A percentile compares a stretch with the other conserved stretches of the same genome.
phyloP scores from a whole-genome alignment of 2,797 vertebrate species.

The Eurystomus glaucurus region DNA sequence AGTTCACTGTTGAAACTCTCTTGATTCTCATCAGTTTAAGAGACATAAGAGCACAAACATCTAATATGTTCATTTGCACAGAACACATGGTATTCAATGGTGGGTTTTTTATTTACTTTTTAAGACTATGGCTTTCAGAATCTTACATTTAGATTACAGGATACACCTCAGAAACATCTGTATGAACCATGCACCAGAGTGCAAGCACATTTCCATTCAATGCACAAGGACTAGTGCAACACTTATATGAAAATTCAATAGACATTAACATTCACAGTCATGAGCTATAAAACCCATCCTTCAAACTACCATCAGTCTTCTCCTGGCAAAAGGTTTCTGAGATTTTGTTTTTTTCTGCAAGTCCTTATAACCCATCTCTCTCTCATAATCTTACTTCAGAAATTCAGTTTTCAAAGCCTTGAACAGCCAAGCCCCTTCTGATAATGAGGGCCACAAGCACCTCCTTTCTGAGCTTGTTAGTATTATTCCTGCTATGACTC shows the following conservation, averaged over 20 bases:
- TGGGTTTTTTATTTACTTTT: neutral
- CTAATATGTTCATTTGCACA: constrained; percentile 39
- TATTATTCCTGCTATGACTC: neutral
- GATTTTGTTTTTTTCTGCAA: neutral
- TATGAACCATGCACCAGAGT: constrained; percentile 28
- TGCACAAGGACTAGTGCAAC: constrained; percentile 45
- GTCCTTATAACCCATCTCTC: neutral
- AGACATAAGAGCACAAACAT: constrained; percentile 52
- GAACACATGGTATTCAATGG: constrained; percentile 12
- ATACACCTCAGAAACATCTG: constrained; percentile 7
- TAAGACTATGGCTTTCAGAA: constrained; percentile 60
- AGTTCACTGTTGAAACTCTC: constrained; percentile 24
- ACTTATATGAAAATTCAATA: constrained; percentile 14
- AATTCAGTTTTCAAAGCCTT: neutral
- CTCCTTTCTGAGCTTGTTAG: neutral
- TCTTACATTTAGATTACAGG: constrained; percentile 40
- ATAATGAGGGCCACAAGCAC: neutral
- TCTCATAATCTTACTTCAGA: neutral
- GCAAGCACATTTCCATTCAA: constrained; percentile 46
- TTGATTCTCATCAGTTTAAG: constrained; percentile 27
- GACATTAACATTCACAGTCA: constrained; percentile 16
- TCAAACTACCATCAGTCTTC: neutral
- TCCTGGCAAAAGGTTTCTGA: neutral
- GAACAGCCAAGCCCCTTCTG: neutral
- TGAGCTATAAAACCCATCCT: neutral